phyloP scores from a whole-genome alignment of 1,140 invertebrate species.

The Dendroctonus valens region DNA sequence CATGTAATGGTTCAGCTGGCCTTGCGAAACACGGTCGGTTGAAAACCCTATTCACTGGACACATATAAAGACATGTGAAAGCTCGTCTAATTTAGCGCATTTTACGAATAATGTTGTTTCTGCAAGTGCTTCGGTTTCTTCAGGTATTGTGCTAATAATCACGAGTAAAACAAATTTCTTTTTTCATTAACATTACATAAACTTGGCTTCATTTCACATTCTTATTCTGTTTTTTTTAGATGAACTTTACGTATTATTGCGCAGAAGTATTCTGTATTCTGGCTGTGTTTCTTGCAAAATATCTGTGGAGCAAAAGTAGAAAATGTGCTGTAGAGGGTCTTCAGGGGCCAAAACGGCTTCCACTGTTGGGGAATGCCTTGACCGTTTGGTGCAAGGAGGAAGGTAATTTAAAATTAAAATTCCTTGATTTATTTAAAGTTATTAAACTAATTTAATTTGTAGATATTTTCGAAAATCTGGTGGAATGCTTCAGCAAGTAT shows the following conservation, averaged over 20 bases:
- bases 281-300: slow-evolving; percentile 4
- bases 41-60: too few species aligned
- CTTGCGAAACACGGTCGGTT: too few species aligned
- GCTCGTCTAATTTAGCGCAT: too few species aligned
- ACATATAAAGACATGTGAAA: too few species aligned
- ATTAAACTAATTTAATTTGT: not conserved
- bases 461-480: slow-evolving; percentile 20
- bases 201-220: too few species aligned
- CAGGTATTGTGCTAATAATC: too few species aligned
- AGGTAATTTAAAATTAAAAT: slow-evolving; percentile 20
- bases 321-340: slow-evolving; percentile 12
- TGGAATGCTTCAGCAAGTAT: slow-evolving; percentile 9
- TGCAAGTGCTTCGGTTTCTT: too few species aligned
- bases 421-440: not conserved
- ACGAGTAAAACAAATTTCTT: too few species aligned
- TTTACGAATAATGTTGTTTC: too few species aligned
- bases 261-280: slow-evolving; percentile 5
- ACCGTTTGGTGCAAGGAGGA: slow-evolving; percentile 27
- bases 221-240: not conserved
- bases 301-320: slow-evolving; percentile 5
- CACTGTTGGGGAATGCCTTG: slow-evolving; percentile 33
- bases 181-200: too few species aligned
- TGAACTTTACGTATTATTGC: not conserved
- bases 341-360: slow-evolving; percentile 40
- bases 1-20: too few species aligned